phyloP scores from a whole-genome alignment of 2,113 vertebrate species.

The Propithecus coquereli region DNA sequence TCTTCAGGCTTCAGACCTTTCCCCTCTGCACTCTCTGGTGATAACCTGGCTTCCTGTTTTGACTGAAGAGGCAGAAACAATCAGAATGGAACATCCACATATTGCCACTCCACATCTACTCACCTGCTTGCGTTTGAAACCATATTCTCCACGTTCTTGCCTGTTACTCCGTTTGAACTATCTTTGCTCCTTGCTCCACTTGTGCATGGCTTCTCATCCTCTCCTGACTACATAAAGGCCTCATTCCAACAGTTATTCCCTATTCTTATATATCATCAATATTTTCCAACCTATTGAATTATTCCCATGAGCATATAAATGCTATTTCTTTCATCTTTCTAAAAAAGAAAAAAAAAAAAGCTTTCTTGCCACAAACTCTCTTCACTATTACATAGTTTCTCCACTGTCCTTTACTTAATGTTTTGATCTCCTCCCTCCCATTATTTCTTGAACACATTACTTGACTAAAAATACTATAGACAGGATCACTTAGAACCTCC shows the following conservation, averaged over 20 bases:
- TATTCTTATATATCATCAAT: neutral
- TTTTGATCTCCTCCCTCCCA: neutral
- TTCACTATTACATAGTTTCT: neutral
- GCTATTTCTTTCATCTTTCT: neutral
- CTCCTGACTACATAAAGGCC: neutral
- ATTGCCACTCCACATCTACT: neutral
- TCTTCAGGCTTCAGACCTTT: neutral
- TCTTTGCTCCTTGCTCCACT: neutral
- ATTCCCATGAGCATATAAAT: neutral
- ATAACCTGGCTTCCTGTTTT: neutral
- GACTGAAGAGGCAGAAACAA: neutral
- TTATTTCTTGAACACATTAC: neutral
- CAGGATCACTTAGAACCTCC: neutral
- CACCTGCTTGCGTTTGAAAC: neutral
- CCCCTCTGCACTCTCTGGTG: no score
- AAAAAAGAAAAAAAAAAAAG: neutral
- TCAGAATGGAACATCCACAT: neutral
- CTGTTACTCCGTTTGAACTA: neutral
- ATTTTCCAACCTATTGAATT: neutral
- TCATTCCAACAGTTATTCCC: neutral
- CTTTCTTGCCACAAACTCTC: neutral
- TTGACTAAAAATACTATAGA: neutral
- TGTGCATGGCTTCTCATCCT: neutral
- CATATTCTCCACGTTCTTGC: neutral
- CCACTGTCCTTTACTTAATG: neutral